Base-by-base conservation (phyloP, 2,888 invertebrate genomes). In the Drosophila kanekoi region DNA sequence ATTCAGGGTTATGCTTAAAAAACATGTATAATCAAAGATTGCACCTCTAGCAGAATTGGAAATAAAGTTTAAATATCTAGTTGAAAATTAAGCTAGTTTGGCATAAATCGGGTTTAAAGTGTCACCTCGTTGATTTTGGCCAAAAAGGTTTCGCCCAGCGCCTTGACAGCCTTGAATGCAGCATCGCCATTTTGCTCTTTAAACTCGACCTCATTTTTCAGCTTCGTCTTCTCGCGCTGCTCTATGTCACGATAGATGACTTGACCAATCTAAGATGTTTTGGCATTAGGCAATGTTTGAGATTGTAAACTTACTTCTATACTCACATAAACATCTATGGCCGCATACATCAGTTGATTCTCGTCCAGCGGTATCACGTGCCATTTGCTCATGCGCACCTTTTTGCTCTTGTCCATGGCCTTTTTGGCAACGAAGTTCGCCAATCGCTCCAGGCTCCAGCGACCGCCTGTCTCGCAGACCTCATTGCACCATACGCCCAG, bases 251-350 rank as follows among this genome's bases (percentile, higher is more conserved):
- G 80, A 48, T 92, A 92, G 35, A 92, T 92, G 2, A 92, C 77
- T 73, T 92, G 92, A 0, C 92, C 91, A 77, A 92, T 92, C 92
- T 92, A 28, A 14, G 72, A 75, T 2, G 9, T 43, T 3, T 16
- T 3, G 44, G 11, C 37, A n/a, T 33, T 5, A 23, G 3, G 3
- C 10, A 37, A 6, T 5, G 10, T n/a, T 2, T 4, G 1, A 16
- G 23, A 14, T 0, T 13, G 4, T 20, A 6, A 40, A 14, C 13
- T 16, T 5, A 1, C 0, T 11, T 51, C 23, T 5, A 10, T 40
- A 91, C 94, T 92, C 91, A 95, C 95, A 91, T 94, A 95, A 78
- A 95, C 94, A 92, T 95, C 95, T 47, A 94, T 94, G 8, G 95
- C 94, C 28, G 95, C 95, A 90, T 95, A 95, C 66, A 90, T 88